A percentile compares a stretch with the other conserved stretches of the same genome.
phyloP scores from a whole-genome alignment of 1,140 invertebrate genomes.

The Papilio polyxenes region DNA sequence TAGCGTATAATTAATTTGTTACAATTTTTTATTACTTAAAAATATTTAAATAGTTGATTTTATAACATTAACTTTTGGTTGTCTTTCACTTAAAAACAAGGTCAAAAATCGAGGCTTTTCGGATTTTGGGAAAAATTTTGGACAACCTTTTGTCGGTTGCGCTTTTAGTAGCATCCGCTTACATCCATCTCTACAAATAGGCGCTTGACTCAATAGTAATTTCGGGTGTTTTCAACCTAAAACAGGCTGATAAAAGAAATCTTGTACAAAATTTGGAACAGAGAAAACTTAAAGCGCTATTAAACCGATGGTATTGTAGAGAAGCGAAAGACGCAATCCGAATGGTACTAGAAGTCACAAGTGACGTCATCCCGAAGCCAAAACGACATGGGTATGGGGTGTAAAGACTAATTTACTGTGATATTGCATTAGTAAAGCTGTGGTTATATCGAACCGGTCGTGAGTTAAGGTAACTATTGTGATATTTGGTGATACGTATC shows the following conservation, averaged over 20 bases:
- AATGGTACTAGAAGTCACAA: slow-evolving; percentile 52
- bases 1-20: slow-evolving; percentile 80
- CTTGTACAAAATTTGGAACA: not conserved
- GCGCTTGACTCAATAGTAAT: not conserved
- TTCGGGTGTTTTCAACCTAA: not conserved
- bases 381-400: slow-evolving; percentile 53
- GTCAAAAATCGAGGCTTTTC: slow-evolving; percentile 73
- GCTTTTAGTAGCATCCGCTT: slow-evolving; percentile 5
- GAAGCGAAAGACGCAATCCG: slow-evolving; percentile 13
- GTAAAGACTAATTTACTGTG: slow-evolving; percentile 71
- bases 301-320: not conserved
- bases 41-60: slow-evolving; percentile 80
- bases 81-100: slow-evolving; percentile 77
- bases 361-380: slow-evolving; percentile 53
- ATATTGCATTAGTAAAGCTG: slow-evolving; percentile 78
- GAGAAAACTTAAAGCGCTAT: not conserved
- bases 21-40: slow-evolving; percentile 78
- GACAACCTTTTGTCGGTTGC: slow-evolving; percentile 60
- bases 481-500: slow-evolving; percentile 74
- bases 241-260: not conserved
- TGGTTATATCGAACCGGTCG: slow-evolving; percentile 75
- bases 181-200: not conserved
- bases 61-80: slow-evolving; percentile 81
- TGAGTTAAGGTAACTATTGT: slow-evolving; percentile 79
- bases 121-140: slow-evolving; percentile 65